These are phyloP conservation scores for Sus cebifrons DNA, from an alignment of 2,797 vertebrate species.

Conservation along the genomic window DNA sequence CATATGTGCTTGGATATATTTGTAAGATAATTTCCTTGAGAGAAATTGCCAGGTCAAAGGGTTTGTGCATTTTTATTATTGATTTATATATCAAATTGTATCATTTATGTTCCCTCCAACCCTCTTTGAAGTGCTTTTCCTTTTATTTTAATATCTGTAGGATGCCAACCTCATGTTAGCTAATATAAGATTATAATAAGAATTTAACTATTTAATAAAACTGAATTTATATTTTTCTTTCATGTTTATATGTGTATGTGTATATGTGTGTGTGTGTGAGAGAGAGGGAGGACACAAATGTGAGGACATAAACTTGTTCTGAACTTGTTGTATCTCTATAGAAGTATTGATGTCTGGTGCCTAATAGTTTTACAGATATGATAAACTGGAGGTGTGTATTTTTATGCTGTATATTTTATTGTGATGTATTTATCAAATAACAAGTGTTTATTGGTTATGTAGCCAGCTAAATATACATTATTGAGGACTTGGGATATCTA, in stretches of 20 bases:
- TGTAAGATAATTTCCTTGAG: conserved; percentile 49
- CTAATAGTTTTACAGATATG: not conserved
- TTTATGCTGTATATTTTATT: conserved; percentile 43
- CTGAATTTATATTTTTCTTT: conserved; percentile 38
- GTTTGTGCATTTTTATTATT: conserved; percentile 51
- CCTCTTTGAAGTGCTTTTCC: conserved; percentile 57
- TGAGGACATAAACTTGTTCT: not conserved
- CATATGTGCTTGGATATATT: conserved; percentile 45
- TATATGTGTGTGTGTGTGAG: not conserved
- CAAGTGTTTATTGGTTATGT: not conserved
- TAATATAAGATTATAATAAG: conserved; percentile 56
- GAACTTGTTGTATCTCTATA: not conserved
- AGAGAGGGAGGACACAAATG: not conserved
- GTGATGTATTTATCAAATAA: conserved; percentile 31
- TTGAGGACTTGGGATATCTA: not conserved
- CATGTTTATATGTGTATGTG: not conserved
- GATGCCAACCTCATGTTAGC: not conserved
- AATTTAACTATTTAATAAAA: conserved; percentile 71
- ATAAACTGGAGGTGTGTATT: not conserved
- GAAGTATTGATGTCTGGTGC: not conserved
- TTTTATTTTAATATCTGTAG: conserved; percentile 48
- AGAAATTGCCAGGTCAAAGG: conserved; percentile 6
- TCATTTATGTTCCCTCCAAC: not conserved
- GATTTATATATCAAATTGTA: conserved; percentile 4
- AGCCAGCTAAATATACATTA: not conserved